Conservation (phyloP, 2,888 invertebrate genomes). For the Tethea ocularis region DNA sequence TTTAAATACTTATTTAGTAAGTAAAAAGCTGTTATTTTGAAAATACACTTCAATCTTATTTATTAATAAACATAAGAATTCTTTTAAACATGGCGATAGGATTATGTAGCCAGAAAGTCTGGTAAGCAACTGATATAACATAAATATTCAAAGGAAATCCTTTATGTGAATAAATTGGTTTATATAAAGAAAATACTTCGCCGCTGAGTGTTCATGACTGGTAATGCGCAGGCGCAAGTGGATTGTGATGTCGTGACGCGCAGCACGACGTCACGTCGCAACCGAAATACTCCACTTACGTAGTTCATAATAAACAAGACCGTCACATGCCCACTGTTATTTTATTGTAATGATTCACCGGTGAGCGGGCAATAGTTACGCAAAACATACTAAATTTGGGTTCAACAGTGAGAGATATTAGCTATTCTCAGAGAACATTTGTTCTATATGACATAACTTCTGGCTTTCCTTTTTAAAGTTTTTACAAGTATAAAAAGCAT, state of each 20-base stretch:
- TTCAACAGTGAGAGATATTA: neutral
- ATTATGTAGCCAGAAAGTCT: neutral
- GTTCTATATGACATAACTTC: too few relatives aligned
- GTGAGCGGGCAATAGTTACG: slow-evolving; percentile 28
- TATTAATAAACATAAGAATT: too few relatives aligned
- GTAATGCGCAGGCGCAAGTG: neutral
- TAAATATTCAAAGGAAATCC: slow-evolving; percentile 1
- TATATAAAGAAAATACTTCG: slow-evolving; percentile 1
- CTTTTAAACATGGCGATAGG: neutral
- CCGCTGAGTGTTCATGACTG: neutral
- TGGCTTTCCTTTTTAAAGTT: too few relatives aligned
- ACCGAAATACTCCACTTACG: slow-evolving; percentile 17
- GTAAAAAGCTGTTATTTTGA: too few relatives aligned
- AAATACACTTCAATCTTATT: too few relatives aligned
- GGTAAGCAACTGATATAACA: neutral
- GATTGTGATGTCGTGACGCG: slow-evolving; percentile 19
- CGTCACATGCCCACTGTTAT: slow-evolving; percentile 19
- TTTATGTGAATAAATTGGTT: neutral
- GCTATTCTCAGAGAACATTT: too few relatives aligned
- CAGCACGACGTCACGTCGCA: slow-evolving; percentile 24
- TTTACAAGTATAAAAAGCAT: too few relatives aligned
- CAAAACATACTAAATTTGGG: slow-evolving; percentile 12
- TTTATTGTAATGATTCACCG: slow-evolving; percentile 32
- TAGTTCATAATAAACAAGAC: slow-evolving; percentile 15
- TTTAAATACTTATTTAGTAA: too few relatives aligned